Conservation (phyloP, 1,140 invertebrate genomes). For the Coelopa frigida region DNA sequence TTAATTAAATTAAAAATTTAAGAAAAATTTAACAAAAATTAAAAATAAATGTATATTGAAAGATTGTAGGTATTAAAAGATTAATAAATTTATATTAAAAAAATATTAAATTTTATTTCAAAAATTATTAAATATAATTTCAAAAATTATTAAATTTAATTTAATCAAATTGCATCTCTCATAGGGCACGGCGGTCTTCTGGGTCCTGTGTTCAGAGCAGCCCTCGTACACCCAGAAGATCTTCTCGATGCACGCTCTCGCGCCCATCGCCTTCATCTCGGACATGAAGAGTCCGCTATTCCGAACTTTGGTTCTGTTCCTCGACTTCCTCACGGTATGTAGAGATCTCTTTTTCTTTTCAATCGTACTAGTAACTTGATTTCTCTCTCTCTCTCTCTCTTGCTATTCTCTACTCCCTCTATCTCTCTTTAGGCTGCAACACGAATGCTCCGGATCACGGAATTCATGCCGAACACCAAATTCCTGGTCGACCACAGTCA, state of each 20-base stretch:
- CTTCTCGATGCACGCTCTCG: slow-evolving; percentile 57
- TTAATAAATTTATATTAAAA: too few species aligned
- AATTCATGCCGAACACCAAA: slow-evolving; percentile 50
- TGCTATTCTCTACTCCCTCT: neutral
- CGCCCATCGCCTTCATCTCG: slow-evolving; percentile 57
- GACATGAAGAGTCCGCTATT: slow-evolving; percentile 51
- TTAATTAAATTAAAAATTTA: too few species aligned
- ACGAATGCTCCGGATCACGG: slow-evolving; percentile 48
- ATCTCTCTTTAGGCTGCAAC: slow-evolving; percentile 40
- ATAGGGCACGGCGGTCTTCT: slow-evolving; percentile 62
- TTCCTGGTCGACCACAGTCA: slow-evolving; percentile 47
- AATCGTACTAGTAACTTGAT: neutral
- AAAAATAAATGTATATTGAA: too few species aligned
- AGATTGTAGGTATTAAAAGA: too few species aligned
- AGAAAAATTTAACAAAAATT: too few species aligned
- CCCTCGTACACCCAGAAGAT: slow-evolving; percentile 62
- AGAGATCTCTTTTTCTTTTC: neutral
- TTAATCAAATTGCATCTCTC: too few species aligned
- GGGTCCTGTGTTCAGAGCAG: slow-evolving; percentile 52
- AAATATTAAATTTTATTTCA: too few species aligned
- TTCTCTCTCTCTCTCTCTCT: neutral
- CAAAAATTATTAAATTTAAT: neutral
- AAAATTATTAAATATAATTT: neutral
- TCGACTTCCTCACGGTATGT: slow-evolving; percentile 32
- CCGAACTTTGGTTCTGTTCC: slow-evolving; percentile 32